Conservation (phyloP, 64 coral and sea anemone genomes). For the Acropora tenuis region DNA sequence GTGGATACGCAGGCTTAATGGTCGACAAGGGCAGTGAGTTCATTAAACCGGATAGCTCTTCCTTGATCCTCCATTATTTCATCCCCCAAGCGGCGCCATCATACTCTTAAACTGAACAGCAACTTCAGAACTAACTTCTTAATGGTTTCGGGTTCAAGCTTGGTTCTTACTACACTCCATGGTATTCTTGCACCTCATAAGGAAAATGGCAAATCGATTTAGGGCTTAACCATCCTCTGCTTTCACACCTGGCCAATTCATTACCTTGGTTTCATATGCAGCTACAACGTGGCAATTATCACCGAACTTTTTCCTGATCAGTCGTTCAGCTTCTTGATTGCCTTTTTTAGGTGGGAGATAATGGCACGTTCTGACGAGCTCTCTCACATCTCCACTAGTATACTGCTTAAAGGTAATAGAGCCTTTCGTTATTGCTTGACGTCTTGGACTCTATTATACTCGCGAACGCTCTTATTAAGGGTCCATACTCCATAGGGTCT, state of each 20-base stretch:
- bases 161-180: slow-evolving; percentile 48
- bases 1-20: slow-evolving; percentile 17
- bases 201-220: slow-evolving; percentile 29
- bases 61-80: slow-evolving; percentile 4
- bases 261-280: slow-evolving; percentile 19
- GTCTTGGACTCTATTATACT: neutral
- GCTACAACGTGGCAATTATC: neutral
- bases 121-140: slow-evolving; percentile 53
- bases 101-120: slow-evolving; percentile 28
- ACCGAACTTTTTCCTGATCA: slow-evolving; percentile 25
- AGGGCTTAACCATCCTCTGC: slow-evolving; percentile 6
- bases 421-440: no score
- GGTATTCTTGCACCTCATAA: slow-evolving; percentile 51
- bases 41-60: slow-evolving; percentile 19
- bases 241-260: slow-evolving; percentile 17
- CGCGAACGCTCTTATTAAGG: slow-evolving; percentile 37
- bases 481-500: slow-evolving; percentile 9
- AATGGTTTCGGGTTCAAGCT: slow-evolving; percentile 50
- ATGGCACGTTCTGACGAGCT: slow-evolving; percentile 40
- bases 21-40: neutral
- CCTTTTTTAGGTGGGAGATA: slow-evolving; percentile 15
- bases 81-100: slow-evolving; percentile 33
- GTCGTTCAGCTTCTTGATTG: slow-evolving; percentile 1
- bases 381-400: slow-evolving; percentile 28
- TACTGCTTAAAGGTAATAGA: slow-evolving; percentile 23